Evolutionary conservation across 2,888 invertebrate species (phyloP).

Genomic region (Aplocera efformata): DNA sequence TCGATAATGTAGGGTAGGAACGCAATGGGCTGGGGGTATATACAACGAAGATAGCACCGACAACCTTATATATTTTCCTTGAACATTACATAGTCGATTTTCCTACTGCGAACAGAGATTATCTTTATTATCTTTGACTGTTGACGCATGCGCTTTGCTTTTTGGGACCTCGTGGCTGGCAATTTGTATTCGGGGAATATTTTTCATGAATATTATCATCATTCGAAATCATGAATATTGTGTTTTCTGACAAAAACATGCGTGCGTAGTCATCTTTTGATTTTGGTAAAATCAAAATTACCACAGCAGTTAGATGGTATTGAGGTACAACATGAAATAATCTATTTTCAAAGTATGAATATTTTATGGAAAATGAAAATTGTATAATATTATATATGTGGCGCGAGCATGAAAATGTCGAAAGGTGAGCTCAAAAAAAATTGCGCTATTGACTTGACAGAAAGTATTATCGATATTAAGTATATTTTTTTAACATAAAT

Average conservation of each 20-base stretch:
- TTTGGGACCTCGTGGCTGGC: conserved; percentile 16
- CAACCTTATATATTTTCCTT: conserved; percentile 24
- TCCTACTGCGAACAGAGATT: conserved; percentile 22
- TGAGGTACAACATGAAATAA: too few relatives aligned
- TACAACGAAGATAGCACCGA: conserved; percentile 28
- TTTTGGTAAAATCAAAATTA: conserved; percentile 4
- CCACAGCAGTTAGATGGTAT: too few relatives aligned
- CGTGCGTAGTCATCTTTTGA: conserved; percentile 16
- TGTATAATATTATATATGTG: too few relatives aligned
- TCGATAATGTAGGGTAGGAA: conserved; percentile 31
- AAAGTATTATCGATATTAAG: too few relatives aligned
- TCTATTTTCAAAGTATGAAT: too few relatives aligned
- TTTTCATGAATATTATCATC: conserved; percentile 23
- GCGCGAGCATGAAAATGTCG: too few relatives aligned
- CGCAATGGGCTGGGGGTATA: conserved; percentile 28
- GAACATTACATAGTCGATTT: conserved; percentile 24
- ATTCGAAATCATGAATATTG: background rate
- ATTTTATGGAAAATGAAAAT: too few relatives aligned
- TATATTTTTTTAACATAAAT: too few relatives aligned
- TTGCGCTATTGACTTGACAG: too few relatives aligned
- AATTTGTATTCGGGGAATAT: conserved; percentile 15
- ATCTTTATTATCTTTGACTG: conserved; percentile 22
- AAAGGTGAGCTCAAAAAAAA: too few relatives aligned
- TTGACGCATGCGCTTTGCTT: conserved; percentile 17
- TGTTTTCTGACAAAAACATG: conserved; percentile 10